Evolutionary conservation across 2,113 vertebrate species (phyloP).

Genomic region (Notarius quadriscutis): DNA sequence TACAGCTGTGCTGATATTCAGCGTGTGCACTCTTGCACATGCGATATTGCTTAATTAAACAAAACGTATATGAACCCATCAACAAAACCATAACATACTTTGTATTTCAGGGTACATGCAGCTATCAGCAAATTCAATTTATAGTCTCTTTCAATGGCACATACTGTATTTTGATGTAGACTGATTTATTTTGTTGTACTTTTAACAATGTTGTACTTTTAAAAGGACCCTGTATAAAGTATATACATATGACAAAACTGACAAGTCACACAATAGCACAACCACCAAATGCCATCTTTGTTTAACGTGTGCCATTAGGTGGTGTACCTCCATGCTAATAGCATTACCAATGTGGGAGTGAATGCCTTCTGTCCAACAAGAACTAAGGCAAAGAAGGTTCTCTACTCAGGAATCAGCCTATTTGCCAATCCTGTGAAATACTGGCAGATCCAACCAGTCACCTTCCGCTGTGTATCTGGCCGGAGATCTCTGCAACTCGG

Average conservation of each 20-base stretch:
- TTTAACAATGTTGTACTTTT: not conserved
- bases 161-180: not conserved
- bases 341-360: slow-evolving; percentile 84
- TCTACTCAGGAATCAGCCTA: slow-evolving; percentile 91
- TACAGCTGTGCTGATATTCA: not conserved
- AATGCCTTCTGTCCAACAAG: slow-evolving; percentile 90
- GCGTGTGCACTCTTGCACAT: not conserved
- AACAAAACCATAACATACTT: not conserved
- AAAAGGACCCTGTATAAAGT: not conserved
- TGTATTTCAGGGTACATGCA: not conserved
- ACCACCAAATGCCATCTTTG: slow-evolving; percentile 2
- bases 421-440: slow-evolving; percentile 93
- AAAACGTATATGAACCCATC: not conserved
- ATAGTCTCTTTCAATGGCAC: not conserved
- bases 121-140: not conserved
- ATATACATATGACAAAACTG: not conserved
- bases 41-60: not conserved
- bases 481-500: slow-evolving; percentile 88
- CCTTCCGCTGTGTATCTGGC: slow-evolving; percentile 88
- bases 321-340: slow-evolving; percentile 92
- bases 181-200: not conserved
- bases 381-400: slow-evolving; percentile 79
- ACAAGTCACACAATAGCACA: not conserved
- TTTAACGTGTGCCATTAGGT: slow-evolving; percentile 71
- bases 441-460: slow-evolving; percentile 88